Conservation (phyloP, 2,888 invertebrate genomes). For the Parnassius apollo region DNA sequence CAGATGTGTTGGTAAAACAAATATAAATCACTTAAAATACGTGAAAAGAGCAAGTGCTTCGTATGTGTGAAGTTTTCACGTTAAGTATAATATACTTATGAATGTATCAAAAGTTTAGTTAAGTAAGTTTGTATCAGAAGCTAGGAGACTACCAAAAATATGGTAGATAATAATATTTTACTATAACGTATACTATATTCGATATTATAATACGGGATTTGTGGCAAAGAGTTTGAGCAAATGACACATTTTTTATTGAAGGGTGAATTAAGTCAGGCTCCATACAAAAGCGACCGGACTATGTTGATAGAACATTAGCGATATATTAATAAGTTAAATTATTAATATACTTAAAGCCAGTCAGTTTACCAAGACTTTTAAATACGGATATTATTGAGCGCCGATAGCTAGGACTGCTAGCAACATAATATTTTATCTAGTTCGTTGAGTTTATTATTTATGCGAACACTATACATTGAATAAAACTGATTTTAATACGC, state of each 20-base stretch:
- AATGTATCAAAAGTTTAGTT: constrained; percentile 16
- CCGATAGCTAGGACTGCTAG: too few relatives aligned
- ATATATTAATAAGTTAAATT: too few relatives aligned
- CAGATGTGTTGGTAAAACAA: background rate
- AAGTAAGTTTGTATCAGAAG: constrained; percentile 40
- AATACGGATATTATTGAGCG: too few relatives aligned
- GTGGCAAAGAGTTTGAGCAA: constrained; percentile 26
- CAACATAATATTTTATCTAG: too few relatives aligned
- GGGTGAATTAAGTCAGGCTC: background rate
- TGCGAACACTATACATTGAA: too few relatives aligned
- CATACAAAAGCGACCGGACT: too few relatives aligned
- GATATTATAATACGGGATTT: constrained; percentile 54
- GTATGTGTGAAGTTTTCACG: background rate
- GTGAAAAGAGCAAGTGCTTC: background rate
- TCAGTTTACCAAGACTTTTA: too few relatives aligned
- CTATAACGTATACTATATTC: constrained; percentile 51
- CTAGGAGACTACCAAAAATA: constrained; percentile 71
- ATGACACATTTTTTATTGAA: constrained; percentile 18
- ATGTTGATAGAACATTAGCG: too few relatives aligned
- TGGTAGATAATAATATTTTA: constrained; percentile 54
- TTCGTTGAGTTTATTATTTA: too few relatives aligned
- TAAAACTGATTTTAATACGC: too few relatives aligned
- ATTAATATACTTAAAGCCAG: too few relatives aligned
- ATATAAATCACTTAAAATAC: background rate
- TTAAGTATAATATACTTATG: background rate